Evolutionary conservation across 2,113 vertebrate genomes (phyloP), one percentile per base, ranked within the genome.

Genomic region (Eupsittula cactorum): DNA sequence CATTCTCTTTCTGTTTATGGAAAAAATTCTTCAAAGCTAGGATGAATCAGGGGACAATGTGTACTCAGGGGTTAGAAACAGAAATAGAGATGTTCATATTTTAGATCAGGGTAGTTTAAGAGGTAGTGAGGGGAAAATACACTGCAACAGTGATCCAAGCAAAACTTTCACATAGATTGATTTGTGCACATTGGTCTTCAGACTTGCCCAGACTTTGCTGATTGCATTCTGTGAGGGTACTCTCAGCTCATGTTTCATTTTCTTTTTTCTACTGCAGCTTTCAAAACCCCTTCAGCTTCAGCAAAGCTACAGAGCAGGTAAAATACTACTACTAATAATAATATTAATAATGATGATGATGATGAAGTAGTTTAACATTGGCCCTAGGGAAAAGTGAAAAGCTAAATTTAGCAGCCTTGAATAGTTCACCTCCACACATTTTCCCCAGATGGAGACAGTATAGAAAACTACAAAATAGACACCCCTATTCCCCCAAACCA

Each of bases 191-290:
- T n/a, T 52, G 35, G 27, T 82, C 55, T 74, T 82, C 53, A 84
- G 20, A 70, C 41, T 91, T 91, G 86, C 78, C 24, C 50, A 82
- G 90, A 57, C 68, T 39, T 91, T 47, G 64, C 60, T 86, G 84
- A 87, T 37, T 78, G 55, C 7, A 9, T 81, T 87, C 37, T 82
- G 42, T 63, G 24, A 41, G 80, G 39, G 13, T 64, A 83, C 29
- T 41, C 29, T 5, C 17, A 69, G 60, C 46, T 89, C 77, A 67
- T 17, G 69, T 91, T 92, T 84, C 17, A 49, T 88, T 93, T 93
- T 83, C 64, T 67, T 86, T 92, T 94, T 94, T 64, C 53, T 83
- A 2, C 16, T 86, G 53, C 49, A 91, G 27, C 28, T 95, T 95
- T 95, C 79, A 80, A 76, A 68, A 63, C 37, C 23, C 9, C 4